Evolutionary conservation across 2,888 invertebrate species (phyloP).

Genomic region (Ceraclea dissimilis): DNA sequence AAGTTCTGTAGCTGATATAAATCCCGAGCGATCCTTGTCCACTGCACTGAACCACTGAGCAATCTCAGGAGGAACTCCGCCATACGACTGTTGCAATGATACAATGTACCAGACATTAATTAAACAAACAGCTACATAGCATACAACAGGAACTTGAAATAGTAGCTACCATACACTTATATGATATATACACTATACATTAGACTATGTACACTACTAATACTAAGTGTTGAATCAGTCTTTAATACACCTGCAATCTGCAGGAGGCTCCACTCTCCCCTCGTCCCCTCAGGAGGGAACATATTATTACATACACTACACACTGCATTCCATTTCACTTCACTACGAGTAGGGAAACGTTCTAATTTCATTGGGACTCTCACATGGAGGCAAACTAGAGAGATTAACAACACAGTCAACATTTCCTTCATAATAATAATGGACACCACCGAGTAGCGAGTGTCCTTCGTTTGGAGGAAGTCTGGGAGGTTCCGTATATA

Average conservation of each 20-base stretch:
- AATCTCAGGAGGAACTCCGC: slow-evolving; percentile 59
- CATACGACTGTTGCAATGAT: slow-evolving; percentile 30
- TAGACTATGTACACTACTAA: neutral
- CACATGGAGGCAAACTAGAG: neutral
- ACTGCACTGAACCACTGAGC: slow-evolving; percentile 80
- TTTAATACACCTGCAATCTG: slow-evolving; percentile 9
- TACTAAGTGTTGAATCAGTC: slow-evolving; percentile 21
- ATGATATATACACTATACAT: neutral
- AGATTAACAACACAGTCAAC: slow-evolving; percentile 8
- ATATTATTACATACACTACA: too few relatives aligned
- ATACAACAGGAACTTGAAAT: slow-evolving; percentile 3
- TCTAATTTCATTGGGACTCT: slow-evolving; percentile 9
- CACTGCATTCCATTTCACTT: slow-evolving; percentile 8
- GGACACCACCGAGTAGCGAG: slow-evolving; percentile 7
- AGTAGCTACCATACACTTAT: slow-evolving; percentile 2
- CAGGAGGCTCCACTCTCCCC: slow-evolving; percentile 10
- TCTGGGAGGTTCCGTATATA: slow-evolving; percentile 6
- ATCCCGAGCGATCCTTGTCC: slow-evolving; percentile 76
- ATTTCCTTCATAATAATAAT: slow-evolving; percentile 9
- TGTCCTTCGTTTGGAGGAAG: slow-evolving; percentile 18
- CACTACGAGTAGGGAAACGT: slow-evolving; percentile 25
- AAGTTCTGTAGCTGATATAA: slow-evolving; percentile 69
- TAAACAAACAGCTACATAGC: neutral
- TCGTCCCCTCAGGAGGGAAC: slow-evolving; percentile 10
- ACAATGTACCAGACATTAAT: too few relatives aligned